A percentile compares a stretch with the other conserved stretches of the same genome.
These are phyloP conservation scores for Nymphalis io DNA, from an alignment of 1,140 invertebrate species.

Conservation along the genomic window DNA sequence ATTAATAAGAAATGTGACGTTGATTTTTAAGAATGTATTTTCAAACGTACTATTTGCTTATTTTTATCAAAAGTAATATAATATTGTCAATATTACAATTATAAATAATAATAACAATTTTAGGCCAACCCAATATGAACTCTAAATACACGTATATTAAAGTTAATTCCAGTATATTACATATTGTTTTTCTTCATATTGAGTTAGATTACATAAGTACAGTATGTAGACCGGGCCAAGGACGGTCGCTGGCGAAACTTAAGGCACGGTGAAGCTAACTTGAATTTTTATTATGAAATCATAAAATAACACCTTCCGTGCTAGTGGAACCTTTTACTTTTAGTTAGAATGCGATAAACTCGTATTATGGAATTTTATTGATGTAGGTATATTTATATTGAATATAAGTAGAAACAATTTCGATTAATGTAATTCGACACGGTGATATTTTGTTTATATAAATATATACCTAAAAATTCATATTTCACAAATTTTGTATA, in stretches of 20 bases:
- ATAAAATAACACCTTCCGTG: constrained; percentile 17
- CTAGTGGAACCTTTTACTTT: constrained; percentile 18
- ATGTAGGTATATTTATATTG: too few species aligned
- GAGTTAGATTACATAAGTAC: constrained; percentile 32
- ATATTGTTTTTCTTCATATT: constrained; percentile 12
- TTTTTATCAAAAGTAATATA: not conserved
- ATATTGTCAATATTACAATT: not conserved
- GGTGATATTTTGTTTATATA: too few species aligned
- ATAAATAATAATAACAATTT: constrained; percentile 1
- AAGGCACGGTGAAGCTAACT: constrained; percentile 26
- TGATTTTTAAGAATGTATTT: too few species aligned
- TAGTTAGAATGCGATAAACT: not conserved
- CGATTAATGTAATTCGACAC: too few species aligned
- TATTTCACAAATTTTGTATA: too few species aligned
- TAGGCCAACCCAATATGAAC: not conserved
- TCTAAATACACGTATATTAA: not conserved
- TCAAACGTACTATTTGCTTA: not conserved
- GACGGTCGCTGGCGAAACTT: constrained; percentile 35
- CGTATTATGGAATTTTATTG: too few species aligned
- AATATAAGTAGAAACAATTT: too few species aligned
- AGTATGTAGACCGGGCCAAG: constrained; percentile 43
- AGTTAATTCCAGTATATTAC: not conserved
- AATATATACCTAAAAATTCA: too few species aligned
- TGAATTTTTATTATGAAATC: constrained; percentile 35
- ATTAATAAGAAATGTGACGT: too few species aligned